Conservation (phyloP, 1,140 invertebrate genomes). For the Lepidurus arcticus region DNA sequence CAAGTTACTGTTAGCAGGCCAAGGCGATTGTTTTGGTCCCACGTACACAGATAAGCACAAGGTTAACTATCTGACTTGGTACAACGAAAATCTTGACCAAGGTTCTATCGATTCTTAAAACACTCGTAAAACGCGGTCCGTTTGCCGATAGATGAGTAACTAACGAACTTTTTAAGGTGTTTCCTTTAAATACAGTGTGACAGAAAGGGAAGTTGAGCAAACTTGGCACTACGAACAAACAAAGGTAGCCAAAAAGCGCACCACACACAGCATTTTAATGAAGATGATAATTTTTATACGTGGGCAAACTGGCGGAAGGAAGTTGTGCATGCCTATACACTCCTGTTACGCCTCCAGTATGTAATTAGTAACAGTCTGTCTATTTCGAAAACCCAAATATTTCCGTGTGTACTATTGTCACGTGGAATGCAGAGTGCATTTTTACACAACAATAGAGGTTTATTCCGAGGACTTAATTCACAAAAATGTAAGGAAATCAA, state of each 20-base stretch:
- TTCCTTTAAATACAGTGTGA: neutral
- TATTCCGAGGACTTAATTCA: neutral
- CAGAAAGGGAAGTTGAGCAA: neutral
- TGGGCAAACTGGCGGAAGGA: neutral
- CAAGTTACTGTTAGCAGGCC: neutral
- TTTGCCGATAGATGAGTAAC: neutral
- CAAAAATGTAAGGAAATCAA: neutral
- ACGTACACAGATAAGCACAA: neutral
- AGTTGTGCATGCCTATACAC: neutral
- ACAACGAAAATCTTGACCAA: neutral
- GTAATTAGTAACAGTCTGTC: neutral
- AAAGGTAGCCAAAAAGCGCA: neutral
- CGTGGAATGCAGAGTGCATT: too few species aligned
- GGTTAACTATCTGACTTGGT: neutral
- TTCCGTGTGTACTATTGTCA: neutral
- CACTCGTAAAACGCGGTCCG: neutral
- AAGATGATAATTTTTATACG: neutral
- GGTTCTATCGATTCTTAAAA: neutral
- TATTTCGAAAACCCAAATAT: neutral
- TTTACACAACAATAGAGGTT: too few species aligned
- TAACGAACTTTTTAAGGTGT: neutral
- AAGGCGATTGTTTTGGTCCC: neutral
- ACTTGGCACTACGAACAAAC: neutral
- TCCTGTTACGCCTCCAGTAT: neutral
- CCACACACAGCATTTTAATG: neutral